Evolutionary conservation across 2,113 vertebrate genomes (phyloP).

Genomic region (Ovibos moschatus): DNA sequence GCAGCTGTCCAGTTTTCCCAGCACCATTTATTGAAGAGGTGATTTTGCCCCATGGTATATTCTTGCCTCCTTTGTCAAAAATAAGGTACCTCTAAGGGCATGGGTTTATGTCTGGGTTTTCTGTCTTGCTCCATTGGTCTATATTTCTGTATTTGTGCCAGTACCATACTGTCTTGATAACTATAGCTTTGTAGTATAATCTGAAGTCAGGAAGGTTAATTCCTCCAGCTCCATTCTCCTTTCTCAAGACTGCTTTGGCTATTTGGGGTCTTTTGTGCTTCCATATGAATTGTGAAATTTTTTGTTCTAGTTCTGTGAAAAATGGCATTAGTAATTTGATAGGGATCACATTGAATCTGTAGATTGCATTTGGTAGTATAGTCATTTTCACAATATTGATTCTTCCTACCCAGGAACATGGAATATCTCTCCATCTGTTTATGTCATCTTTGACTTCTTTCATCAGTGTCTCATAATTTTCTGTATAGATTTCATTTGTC

Average conservation of each 20-base stretch:
- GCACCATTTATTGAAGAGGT: neutral
- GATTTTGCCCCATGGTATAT: neutral
- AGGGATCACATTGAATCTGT: rapidly evolving
- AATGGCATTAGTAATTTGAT: neutral
- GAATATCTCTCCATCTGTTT: neutral
- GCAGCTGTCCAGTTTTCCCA: neutral
- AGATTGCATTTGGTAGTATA: neutral
- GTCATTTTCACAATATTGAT: neutral
- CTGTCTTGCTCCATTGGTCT: neutral
- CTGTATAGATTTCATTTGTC: neutral
- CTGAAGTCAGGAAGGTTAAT: neutral
- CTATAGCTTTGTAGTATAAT: neutral
- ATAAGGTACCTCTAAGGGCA: neutral
- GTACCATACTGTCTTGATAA: neutral
- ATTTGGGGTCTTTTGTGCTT: neutral
- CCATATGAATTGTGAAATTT: neutral
- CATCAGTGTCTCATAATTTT: neutral
- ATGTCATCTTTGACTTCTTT: neutral
- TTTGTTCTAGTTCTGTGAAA: neutral
- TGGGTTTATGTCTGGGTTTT: neutral
- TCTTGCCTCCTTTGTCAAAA: neutral
- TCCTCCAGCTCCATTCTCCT: neutral
- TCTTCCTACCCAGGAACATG: neutral
- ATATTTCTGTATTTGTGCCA: neutral
- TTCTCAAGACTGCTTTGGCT: neutral